These are phyloP conservation scores for Dolichotis patagonum DNA, from an alignment of 2,113 vertebrate species.

Conservation along the genomic window DNA sequence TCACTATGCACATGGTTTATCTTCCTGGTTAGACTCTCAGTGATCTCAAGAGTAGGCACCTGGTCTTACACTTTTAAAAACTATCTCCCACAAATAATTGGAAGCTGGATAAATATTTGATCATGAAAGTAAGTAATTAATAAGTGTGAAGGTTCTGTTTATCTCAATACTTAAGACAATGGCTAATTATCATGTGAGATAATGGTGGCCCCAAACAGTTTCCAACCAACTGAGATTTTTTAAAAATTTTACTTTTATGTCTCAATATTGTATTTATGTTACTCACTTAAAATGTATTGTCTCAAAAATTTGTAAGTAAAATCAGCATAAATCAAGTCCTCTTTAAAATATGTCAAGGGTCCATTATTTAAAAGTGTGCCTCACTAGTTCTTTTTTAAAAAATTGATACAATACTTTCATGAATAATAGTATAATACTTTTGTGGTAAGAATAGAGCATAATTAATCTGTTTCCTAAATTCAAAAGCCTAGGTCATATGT, in stretches of 20 bases:
- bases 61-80: background rate
- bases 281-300: background rate
- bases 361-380: slow-evolving; percentile 1
- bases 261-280: background rate
- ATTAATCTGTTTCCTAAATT: slow-evolving; percentile 59
- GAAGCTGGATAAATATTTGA: slow-evolving; percentile 9
- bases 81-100: background rate
- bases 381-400: background rate
- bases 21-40: background rate
- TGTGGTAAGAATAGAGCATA: background rate
- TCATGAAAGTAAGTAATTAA: background rate
- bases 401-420: background rate
- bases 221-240: background rate
- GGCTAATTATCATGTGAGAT: background rate
- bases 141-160: background rate
- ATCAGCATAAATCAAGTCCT: background rate
- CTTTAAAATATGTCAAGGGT: background rate
- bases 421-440: slow-evolving; percentile 8
- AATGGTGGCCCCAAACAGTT: background rate
- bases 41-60: background rate
- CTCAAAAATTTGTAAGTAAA: background rate
- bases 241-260: background rate
- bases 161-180: background rate
- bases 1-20: background rate
- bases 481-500: slow-evolving; percentile 38